A percentile compares a stretch with the other conserved stretches of the same genome.
These are phyloP conservation scores for Syngnathus typhle DNA, from an alignment of 2,113 vertebrate species.

Conservation along the genomic window DNA sequence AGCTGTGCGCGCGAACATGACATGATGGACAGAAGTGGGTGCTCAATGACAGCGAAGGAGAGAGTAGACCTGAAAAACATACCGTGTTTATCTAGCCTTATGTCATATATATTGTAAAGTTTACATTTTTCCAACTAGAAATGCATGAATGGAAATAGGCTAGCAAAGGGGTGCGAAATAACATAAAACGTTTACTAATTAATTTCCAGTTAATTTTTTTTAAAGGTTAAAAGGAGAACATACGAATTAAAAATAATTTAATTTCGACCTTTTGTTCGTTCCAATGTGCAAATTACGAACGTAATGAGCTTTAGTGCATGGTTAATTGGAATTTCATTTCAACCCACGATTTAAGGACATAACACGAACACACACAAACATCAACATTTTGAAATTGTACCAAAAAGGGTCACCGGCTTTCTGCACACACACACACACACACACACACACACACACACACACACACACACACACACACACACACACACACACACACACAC, in stretches of 20 bases:
- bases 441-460: too few relatives aligned
- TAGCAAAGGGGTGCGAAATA: too few relatives aligned
- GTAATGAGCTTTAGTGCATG: background rate
- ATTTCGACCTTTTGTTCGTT: background rate
- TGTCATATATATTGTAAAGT: background rate
- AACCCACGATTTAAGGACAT: background rate
- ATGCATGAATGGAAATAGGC: background rate
- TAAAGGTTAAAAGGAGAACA: too few relatives aligned
- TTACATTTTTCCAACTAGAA: background rate
- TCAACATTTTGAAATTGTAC: background rate
- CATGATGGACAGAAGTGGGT: constrained; percentile 19
- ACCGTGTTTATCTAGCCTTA: background rate
- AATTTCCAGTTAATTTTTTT: too few relatives aligned
- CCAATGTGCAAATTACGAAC: background rate
- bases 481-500: too few relatives aligned
- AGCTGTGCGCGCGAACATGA: constrained; percentile 18
- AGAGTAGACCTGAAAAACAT: background rate
- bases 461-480: too few relatives aligned
- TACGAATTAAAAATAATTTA: background rate
- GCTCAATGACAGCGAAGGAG: background rate
- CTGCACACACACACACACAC: too few relatives aligned
- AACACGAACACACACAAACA: background rate
- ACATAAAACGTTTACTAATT: too few relatives aligned
- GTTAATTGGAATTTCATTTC: background rate
- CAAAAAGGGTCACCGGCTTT: background rate